phyloP scores from a whole-genome alignment of 2,888 invertebrate species.

The Aporophyla nigra region DNA sequence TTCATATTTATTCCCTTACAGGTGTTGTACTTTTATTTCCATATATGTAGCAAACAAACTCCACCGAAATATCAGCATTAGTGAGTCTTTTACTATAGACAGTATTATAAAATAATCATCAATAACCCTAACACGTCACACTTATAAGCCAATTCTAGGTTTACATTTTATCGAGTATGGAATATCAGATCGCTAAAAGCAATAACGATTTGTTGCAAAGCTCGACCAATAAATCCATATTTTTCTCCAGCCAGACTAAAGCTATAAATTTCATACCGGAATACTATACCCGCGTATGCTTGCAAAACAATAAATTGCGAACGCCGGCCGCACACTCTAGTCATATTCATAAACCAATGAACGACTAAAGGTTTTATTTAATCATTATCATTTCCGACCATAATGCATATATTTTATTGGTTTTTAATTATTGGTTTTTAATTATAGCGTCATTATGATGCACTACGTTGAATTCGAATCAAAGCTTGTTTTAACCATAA shows the following conservation, averaged over 20 bases:
- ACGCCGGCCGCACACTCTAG: conserved; percentile 77
- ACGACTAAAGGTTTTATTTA: conserved; percentile 74
- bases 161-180: conserved; percentile 64
- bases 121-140: not conserved
- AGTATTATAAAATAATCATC: not conserved
- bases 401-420: conserved; percentile 49
- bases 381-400: conserved; percentile 64
- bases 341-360: conserved; percentile 76
- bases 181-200: conserved; percentile 71
- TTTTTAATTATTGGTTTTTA: conserved; percentile 46
- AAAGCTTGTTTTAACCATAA: too few species aligned
- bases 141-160: conserved; percentile 43
- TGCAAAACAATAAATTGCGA: conserved; percentile 85
- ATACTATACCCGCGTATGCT: conserved; percentile 82
- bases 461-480: conserved; percentile 21
- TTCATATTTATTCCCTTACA: not conserved
- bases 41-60: not conserved
- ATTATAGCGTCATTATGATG: conserved; percentile 33
- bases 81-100: not conserved
- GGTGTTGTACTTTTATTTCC: not conserved
- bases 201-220: conserved; percentile 82
- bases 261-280: conserved; percentile 83
- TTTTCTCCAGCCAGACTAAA: conserved; percentile 82
- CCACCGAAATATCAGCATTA: not conserved
- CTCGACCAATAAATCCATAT: conserved; percentile 83